Conservation (phyloP, 1,140 invertebrate genomes). For the Globodera rostochiensis region DNA sequence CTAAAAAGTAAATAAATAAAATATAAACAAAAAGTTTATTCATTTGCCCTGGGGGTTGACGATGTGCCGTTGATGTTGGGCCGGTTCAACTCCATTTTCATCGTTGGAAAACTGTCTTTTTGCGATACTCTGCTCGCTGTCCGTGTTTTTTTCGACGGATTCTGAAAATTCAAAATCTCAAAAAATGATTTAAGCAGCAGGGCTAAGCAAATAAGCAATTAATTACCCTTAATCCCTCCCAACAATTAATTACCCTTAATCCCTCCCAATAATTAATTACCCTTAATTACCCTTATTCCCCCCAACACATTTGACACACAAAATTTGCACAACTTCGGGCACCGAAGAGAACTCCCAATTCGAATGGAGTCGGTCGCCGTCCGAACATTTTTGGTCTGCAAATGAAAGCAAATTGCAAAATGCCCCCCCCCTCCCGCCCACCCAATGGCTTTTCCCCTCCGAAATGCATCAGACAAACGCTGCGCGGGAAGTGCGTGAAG, state of each 20-base stretch:
- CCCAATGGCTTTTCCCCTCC: slow-evolving; percentile 26
- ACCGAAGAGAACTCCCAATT: slow-evolving; percentile 55
- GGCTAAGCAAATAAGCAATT: too few relatives aligned
- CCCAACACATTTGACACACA: slow-evolving; percentile 52
- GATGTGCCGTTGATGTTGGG: slow-evolving; percentile 23
- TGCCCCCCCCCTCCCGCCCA: not conserved
- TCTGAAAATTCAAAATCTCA: not conserved
- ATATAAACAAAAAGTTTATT: not conserved
- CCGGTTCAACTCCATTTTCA: not conserved
- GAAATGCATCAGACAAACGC: slow-evolving; percentile 61
- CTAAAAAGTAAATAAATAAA: slow-evolving; percentile 40
- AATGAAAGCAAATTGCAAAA: slow-evolving; percentile 25
- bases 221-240: too few relatives aligned
- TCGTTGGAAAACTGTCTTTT: slow-evolving; percentile 8
- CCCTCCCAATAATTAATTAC: not conserved
- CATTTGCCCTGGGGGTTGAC: slow-evolving; percentile 44
- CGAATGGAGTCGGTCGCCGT: not conserved
- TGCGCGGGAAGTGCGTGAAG: slow-evolving; percentile 64
- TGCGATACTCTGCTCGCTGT: not conserved
- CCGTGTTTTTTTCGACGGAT: slow-evolving; percentile 1
- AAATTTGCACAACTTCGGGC: slow-evolving; percentile 60
- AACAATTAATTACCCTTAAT: too few relatives aligned
- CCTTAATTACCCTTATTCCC: not conserved
- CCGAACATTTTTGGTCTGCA: slow-evolving; percentile 28
- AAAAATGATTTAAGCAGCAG: not conserved